Percentiles rank a stretch among this genome's conserved stretches.
Conservation (phyloP, 2,113 vertebrate genomes). For the Misgurnus mizolepis region DNA sequence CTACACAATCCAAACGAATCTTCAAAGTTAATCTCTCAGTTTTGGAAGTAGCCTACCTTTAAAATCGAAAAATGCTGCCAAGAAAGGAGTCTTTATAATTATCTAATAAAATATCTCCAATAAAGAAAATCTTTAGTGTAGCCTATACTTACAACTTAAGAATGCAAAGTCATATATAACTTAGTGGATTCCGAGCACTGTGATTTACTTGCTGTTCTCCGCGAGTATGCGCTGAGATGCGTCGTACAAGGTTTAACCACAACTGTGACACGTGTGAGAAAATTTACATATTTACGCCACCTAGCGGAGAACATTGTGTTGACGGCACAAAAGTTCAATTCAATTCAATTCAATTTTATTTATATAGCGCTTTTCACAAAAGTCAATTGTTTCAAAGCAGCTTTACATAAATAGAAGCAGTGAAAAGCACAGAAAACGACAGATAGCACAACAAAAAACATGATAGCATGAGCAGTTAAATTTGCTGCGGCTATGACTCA, state of each 20-base stretch:
- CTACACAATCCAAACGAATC: neutral
- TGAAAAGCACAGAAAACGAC: too few relatives aligned
- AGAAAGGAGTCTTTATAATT: too few relatives aligned
- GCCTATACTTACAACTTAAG: conserved; percentile 1
- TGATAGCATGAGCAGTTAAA: too few relatives aligned
- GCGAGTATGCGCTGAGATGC: neutral
- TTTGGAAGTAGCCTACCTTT: too few relatives aligned
- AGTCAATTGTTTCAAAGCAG: too few relatives aligned
- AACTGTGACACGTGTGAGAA: conserved; percentile 7
- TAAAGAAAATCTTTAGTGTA: neutral
- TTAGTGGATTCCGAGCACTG: neutral
- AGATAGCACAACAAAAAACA: too few relatives aligned
- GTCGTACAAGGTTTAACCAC: neutral
- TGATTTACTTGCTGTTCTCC: neutral
- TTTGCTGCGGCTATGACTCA: too few relatives aligned
- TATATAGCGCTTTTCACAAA: too few relatives aligned
- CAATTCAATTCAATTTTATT: too few relatives aligned
- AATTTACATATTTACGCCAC: neutral
- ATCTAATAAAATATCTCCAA: too few relatives aligned
- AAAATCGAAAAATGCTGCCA: too few relatives aligned
- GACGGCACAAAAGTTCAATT: neutral
- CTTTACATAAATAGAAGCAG: too few relatives aligned
- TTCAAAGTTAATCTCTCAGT: neutral
- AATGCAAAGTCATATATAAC: neutral
- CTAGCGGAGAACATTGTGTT: neutral